phyloP scores from a whole-genome alignment of 2,797 vertebrate genomes.

The Mormyrus hasselquistii region DNA sequence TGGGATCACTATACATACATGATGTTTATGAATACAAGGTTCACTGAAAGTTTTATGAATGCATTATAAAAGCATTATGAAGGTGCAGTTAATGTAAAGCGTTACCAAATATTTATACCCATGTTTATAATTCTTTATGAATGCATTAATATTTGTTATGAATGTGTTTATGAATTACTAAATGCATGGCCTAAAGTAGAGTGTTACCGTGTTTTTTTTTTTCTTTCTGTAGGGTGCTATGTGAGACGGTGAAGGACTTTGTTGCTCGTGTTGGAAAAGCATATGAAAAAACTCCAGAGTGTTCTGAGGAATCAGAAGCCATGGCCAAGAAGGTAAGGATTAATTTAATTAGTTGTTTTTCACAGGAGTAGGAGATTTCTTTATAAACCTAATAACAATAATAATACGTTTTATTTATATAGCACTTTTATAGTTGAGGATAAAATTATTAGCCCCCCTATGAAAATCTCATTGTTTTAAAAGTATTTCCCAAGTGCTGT shows the following conservation, averaged over 20 bases:
- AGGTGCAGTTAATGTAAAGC: background rate
- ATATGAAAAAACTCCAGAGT: slow-evolving; percentile 88
- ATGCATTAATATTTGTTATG: background rate
- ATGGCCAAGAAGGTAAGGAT: slow-evolving; percentile 86
- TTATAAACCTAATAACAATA: background rate
- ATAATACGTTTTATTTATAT: too few relatives aligned
- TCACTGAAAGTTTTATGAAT: background rate
- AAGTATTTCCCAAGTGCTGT: too few relatives aligned
- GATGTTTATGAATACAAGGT: background rate
- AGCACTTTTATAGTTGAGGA: too few relatives aligned
- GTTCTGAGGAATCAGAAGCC: slow-evolving; percentile 79
- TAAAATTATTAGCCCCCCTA: too few relatives aligned
- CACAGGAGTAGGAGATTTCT: background rate
- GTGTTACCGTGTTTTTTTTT: background rate
- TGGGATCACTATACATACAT: background rate
- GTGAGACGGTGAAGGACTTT: slow-evolving; percentile 96
- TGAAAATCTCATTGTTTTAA: too few relatives aligned
- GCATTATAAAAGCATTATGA: background rate
- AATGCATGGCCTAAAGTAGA: background rate
- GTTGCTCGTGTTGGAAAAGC: slow-evolving; percentile 90
- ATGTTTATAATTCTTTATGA: background rate
- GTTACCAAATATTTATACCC: background rate
- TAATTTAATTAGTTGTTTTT: background rate
- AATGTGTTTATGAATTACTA: background rate
- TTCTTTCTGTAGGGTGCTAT: slow-evolving; percentile 72